These are phyloP conservation scores for Coenonympha glycerion DNA, from an alignment of 2,888 invertebrate species.

Conservation along the genomic window DNA sequence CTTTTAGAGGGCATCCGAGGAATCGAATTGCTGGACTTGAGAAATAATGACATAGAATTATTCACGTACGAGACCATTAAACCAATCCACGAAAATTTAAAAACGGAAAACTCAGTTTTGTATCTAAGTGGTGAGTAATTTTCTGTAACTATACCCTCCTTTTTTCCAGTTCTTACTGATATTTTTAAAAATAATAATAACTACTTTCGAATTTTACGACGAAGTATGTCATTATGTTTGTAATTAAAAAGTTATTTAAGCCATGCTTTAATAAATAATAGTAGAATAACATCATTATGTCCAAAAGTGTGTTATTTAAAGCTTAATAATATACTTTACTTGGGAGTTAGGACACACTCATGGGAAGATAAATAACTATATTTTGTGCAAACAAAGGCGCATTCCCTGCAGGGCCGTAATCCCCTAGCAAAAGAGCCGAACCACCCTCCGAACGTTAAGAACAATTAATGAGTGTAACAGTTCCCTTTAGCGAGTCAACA, in stretches of 20 bases:
- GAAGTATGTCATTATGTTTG: not conserved
- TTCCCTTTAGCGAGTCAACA: constrained; percentile 63
- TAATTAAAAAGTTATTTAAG: not conserved
- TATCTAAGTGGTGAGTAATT: constrained; percentile 63
- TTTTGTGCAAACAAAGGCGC: constrained; percentile 60
- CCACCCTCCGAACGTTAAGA: constrained; percentile 58
- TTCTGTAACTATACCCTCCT: not conserved
- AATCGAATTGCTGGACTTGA: constrained; percentile 84
- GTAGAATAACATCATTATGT: constrained; percentile 13
- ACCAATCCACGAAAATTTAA: constrained; percentile 85
- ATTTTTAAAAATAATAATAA: not conserved
- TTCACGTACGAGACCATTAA: constrained; percentile 84
- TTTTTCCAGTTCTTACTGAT: not conserved
- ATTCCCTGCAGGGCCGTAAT: constrained; percentile 50
- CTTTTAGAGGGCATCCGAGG: constrained; percentile 84
- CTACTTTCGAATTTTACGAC: not conserved
- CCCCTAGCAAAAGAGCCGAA: constrained; percentile 46
- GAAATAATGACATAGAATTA: constrained; percentile 85
- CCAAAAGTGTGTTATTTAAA: constrained; percentile 36
- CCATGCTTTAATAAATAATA: not conserved
- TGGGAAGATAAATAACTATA: constrained; percentile 65
- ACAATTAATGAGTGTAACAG: constrained; percentile 70
- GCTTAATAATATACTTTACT: constrained; percentile 34
- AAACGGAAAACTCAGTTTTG: constrained; percentile 67
- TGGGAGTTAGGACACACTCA: constrained; percentile 34